Percentiles rank a stretch among this genome's conserved stretches.
These are phyloP conservation scores for Pachyseris speciosa DNA, from an alignment of 64 coral and sea anemone species.

Conservation along the genomic window DNA sequence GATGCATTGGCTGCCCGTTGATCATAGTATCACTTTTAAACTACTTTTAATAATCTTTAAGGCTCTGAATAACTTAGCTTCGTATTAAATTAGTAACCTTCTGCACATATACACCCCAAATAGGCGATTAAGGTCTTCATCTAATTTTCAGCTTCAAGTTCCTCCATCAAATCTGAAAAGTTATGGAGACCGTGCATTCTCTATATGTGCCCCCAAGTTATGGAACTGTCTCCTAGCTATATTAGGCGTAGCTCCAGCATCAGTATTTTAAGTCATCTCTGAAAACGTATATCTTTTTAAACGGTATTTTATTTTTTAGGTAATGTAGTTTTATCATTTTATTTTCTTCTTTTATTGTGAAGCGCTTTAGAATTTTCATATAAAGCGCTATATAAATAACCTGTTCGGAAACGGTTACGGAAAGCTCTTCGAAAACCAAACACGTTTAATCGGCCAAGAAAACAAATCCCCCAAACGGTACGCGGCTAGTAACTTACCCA, in stretches of 20 bases:
- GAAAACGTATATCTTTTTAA: too few species aligned
- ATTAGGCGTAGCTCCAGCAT: not conserved
- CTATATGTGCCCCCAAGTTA: not conserved
- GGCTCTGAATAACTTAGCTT: conserved; percentile 9
- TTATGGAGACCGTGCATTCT: conserved; percentile 26
- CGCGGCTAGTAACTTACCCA: too few species aligned
- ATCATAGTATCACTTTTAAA: not conserved
- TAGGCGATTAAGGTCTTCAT: not conserved
- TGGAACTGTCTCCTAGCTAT: not conserved
- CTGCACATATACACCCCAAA: not conserved
- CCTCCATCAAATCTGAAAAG: conserved; percentile 1
- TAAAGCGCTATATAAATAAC: too few species aligned
- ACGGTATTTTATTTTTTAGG: too few species aligned
- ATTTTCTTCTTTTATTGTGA: too few species aligned
- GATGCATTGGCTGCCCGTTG: not conserved
- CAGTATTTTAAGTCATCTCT: not conserved
- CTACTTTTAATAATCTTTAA: conserved; percentile 8
- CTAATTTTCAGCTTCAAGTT: not conserved
- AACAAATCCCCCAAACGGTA: too few species aligned
- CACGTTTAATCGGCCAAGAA: too few species aligned
- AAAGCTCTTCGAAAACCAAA: too few species aligned
- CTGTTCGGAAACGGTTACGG: too few species aligned
- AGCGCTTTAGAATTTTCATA: too few species aligned
- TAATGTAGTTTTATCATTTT: too few species aligned
- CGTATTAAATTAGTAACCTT: not conserved